Base-by-base conservation (phyloP, 2,888 invertebrate genomes). In the Beris morrisii region DNA sequence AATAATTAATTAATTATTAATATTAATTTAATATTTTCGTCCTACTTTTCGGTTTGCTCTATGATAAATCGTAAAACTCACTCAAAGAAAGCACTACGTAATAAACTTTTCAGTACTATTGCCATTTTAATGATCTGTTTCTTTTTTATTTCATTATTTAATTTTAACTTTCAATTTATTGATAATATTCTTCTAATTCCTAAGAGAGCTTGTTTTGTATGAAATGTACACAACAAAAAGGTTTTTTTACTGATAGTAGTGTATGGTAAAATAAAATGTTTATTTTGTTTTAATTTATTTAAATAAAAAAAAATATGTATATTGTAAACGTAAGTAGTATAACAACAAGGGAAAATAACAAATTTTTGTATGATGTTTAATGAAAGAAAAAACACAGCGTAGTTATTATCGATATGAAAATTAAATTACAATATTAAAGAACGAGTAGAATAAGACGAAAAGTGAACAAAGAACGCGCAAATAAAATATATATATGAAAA, bases 31-130 rank as follows among this genome's bases (percentile, higher is more conserved):
- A 22, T 22, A 22, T 22, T 22, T n/a, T 31, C 22, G 30, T 54
- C 31, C 22, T 46, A 28, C 9, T 7, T 38, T 38, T 7, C 38
- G 1, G 38, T 38, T 38, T 38, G 5, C n/a, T 72, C 70, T 74
- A 72, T 73, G 67, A 76, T 77, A 76, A 75, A 77, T 77, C 73
- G 74, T 76, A 67, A 72, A 69, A 67, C 70, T 56, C 71, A 46
- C 65, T 67, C 63, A 59, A 59, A 66, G 67, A 57, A 64, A 67
- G 69, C 46, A 66, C 67, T 56, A 63, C 48, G 31, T 7, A 58
- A 54, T 66, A 64, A 58, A 64, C 67, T 67, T 69, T 69, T 70
- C 69, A 67, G 67, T 69, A 54, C 54, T 67, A 63, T 67, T 69
- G 69, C 67, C 69, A 69, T 67, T 70, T 70, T 55, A 63, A 66